These are phyloP conservation scores for Hyposmocoma kahamanoa DNA, from an alignment of 1,140 invertebrate species.

Conservation along the genomic window DNA sequence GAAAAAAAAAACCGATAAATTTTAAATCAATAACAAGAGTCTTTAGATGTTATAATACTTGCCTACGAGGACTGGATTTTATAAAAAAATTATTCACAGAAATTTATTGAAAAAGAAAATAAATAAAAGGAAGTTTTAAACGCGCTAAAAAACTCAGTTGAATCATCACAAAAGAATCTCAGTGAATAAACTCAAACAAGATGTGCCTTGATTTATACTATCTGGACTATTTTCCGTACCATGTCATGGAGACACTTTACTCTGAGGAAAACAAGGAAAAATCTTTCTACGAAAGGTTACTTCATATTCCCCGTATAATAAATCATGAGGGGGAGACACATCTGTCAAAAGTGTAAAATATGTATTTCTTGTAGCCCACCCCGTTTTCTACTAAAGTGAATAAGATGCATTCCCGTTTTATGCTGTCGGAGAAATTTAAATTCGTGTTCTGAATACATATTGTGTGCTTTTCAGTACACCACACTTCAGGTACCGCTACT, in stretches of 20 bases:
- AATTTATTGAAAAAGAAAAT: too few species aligned
- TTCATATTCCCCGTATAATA: conserved; percentile 61
- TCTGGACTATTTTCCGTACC: conserved; percentile 20
- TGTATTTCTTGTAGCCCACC: conserved; percentile 58
- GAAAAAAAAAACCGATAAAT: too few species aligned
- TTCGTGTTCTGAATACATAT: conserved; percentile 2
- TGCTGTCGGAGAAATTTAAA: neutral
- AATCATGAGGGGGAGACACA: conserved; percentile 60
- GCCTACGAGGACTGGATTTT: too few species aligned
- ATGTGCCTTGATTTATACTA: conserved; percentile 40
- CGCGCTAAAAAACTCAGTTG: too few species aligned
- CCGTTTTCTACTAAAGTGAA: conserved; percentile 36
- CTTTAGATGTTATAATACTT: too few species aligned
- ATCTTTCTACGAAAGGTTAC: conserved; percentile 44
- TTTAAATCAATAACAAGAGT: too few species aligned
- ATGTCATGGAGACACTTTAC: conserved; percentile 30
- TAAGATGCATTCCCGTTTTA: conserved; percentile 22
- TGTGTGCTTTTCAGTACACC: too few species aligned
- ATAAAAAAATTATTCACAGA: too few species aligned
- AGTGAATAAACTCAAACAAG: too few species aligned
- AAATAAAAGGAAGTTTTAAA: too few species aligned
- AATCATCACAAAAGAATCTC: too few species aligned
- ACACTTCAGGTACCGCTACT: too few species aligned
- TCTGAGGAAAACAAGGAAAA: conserved; percentile 51
- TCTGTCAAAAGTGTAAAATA: conserved; percentile 71